Evolutionary conservation across 2,113 vertebrate species (phyloP), one percentile per base, ranked within the genome.

Genomic region (Drymodes brunneopygia): DNA sequence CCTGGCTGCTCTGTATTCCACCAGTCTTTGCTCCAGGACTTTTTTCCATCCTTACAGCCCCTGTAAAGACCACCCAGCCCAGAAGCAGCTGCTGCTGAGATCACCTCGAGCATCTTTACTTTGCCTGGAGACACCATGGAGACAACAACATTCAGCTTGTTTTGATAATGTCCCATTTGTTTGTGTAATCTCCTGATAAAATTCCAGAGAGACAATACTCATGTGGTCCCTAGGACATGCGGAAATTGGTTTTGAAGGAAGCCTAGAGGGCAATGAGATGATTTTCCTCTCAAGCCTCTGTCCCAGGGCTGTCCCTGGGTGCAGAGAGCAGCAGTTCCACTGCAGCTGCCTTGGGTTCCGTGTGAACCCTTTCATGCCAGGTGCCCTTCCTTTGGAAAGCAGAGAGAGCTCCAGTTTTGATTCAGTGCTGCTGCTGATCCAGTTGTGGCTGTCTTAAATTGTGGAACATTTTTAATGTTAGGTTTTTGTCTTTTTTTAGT

Each of bases 181-280:
- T 95, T 93, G 67, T 22, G 66, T 66, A 74, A 78, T 12, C 81
- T 83, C 42, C 40, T 69, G 69, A 78, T 65, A 73, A 86, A 60
- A 78, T 66, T 84, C 33, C 38, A 51, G 61, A 48, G 23, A 11
- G 19, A 47, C 14, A 36, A 56, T 38, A 28, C 75, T 54, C 28
- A 38, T 1, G 9, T 16, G 13, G 23, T 61, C 38, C 27, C 20
- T 23, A 6, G 33, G 62, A 51, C 11, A 6, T 15, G 11, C 0
- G 0, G 79, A 47, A 86, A 69, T 28, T 29, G 14, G 42, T 47
- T 80, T 77, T 51, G 44, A 60, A 74, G 38, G 44, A 48, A 60
- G 33, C 15, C 35, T 75, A 9, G 67, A 44, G 33, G 58, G 24
- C 79, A 71, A 12, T 2, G 23, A 61, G 74, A 50, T 47, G 5